Percentiles rank a stretch among this genome's conserved stretches.
Conservation (phyloP, 2,113 vertebrate species). For the Nesoenas mayeri region DNA sequence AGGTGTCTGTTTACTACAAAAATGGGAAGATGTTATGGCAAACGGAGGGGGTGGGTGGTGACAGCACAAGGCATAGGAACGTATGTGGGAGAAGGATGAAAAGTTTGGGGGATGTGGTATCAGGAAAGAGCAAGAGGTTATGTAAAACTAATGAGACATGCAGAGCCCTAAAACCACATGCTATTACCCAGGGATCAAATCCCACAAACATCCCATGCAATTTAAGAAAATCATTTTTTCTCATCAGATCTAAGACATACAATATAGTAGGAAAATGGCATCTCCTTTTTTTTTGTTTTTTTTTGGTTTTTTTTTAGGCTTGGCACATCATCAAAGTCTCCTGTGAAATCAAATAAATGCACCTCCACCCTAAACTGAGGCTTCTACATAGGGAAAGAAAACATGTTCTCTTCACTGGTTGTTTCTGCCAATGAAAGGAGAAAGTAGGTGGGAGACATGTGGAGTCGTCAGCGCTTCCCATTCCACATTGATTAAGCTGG, state of each 20-base stretch:
- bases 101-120: constrained; percentile 9
- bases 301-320: background rate
- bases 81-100: background rate
- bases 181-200: constrained; percentile 47
- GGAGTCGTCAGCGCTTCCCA: background rate
- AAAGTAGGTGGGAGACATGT: background rate
- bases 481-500: background rate
- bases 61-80: constrained; percentile 1
- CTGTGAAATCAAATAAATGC: constrained; percentile 34
- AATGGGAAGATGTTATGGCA: background rate
- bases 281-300: background rate
- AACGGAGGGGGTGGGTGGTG: background rate
- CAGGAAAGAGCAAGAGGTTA: constrained; percentile 37
- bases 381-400: background rate
- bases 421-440: constrained; percentile 1
- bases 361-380: constrained; percentile 35
- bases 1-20: background rate
- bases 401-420: background rate
- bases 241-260: constrained; percentile 36
- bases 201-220: constrained; percentile 27
- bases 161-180: constrained; percentile 49
- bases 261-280: constrained; percentile 10
- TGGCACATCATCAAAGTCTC: constrained; percentile 51
- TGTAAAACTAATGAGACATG: constrained; percentile 53
- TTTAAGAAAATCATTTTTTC: constrained; percentile 47